phyloP scores from a whole-genome alignment of 23 tunicate species.

The Oikopleura vanhoeffeni region DNA sequence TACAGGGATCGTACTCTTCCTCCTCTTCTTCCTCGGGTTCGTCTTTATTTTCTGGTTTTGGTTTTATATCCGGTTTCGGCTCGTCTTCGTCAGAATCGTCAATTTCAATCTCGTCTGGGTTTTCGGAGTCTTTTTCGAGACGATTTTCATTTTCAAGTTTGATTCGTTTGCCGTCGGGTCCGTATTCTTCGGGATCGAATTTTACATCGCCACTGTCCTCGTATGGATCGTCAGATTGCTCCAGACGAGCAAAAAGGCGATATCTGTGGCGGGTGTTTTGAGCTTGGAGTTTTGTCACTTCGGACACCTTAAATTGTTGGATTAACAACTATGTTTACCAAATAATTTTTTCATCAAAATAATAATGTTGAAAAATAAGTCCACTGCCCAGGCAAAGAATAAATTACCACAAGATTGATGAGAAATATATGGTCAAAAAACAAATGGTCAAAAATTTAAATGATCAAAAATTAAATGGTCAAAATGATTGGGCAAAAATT shows the following conservation, averaged over 20 bases:
- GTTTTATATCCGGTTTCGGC: background rate
- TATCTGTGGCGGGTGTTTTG: background rate
- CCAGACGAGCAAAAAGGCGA: background rate
- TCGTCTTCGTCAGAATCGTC: background rate
- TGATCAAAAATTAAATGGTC: no score
- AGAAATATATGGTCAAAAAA: no score
- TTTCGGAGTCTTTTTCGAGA: background rate
- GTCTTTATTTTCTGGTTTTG: background rate
- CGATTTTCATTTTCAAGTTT: background rate
- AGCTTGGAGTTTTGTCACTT: slow-evolving; percentile 11
- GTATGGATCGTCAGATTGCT: background rate
- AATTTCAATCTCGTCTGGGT: background rate
- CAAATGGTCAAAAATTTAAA: no score
- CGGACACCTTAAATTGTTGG: background rate
- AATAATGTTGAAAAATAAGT: no score
- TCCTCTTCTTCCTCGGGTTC: background rate
- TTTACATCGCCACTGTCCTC: background rate
- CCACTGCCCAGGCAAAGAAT: no score
- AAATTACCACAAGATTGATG: no score
- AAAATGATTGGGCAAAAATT: no score
- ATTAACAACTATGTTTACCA: no score
- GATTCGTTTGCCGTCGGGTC: slow-evolving; percentile 1
- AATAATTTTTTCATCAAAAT: no score
- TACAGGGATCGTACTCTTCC: background rate
- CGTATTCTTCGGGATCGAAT: background rate